Percentiles rank a stretch among this genome's conserved stretches.
phyloP scores from a whole-genome alignment of 2,113 vertebrate species.

The Colius striatus region DNA sequence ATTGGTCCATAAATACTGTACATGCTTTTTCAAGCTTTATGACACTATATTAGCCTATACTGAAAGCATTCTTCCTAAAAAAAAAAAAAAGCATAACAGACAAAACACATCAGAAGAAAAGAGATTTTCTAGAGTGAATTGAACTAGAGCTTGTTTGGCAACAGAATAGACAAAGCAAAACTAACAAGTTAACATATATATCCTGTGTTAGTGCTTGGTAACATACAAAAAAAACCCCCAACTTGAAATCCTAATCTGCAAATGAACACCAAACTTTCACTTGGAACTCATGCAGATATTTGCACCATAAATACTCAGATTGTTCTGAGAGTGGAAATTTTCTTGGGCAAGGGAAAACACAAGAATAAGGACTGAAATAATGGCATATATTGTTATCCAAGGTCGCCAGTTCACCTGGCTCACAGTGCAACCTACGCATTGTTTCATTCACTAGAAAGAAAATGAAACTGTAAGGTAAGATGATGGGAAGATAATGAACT shows the following conservation, averaged over 20 bases:
- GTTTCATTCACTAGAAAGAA: slow-evolving; percentile 5
- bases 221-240: neutral
- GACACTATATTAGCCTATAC: neutral
- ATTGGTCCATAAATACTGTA: neutral
- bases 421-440: neutral
- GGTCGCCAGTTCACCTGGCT: neutral
- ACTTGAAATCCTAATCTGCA: neutral
- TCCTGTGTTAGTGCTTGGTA: neutral
- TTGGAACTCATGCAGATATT: neutral
- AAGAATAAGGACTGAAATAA: neutral
- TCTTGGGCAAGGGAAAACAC: neutral
- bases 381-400: neutral
- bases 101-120: neutral
- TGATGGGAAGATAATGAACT: neutral
- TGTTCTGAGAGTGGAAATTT: neutral
- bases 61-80: neutral
- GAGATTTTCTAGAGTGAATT: neutral
- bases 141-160: neutral
- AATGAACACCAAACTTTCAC: neutral
- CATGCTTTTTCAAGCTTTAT: neutral
- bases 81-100: neutral
- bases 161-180: neutral
- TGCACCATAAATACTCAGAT: neutral
- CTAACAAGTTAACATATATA: neutral
- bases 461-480: neutral